Percentiles rank a stretch among this genome's conserved stretches.
Conservation (phyloP, 2,888 invertebrate genomes). For the Pharmacophagus antenor region DNA sequence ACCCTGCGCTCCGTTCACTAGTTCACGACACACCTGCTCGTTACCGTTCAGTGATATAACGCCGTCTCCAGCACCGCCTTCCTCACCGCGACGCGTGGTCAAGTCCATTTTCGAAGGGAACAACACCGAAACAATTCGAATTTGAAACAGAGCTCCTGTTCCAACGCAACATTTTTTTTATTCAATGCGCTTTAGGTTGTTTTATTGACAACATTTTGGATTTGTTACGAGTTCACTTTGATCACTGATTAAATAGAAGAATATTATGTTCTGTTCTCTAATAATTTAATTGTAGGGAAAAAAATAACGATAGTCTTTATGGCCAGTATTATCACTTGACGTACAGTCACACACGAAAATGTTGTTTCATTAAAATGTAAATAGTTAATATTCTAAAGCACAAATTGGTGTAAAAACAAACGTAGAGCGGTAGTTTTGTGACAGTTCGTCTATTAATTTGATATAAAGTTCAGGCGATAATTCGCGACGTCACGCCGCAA, state of each 20-base stretch:
- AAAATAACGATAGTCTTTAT: background rate
- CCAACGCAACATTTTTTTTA: constrained; percentile 39
- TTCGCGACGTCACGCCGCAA: constrained; percentile 40
- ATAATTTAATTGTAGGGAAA: background rate
- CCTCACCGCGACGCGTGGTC: constrained; percentile 69
- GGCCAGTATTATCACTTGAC: background rate
- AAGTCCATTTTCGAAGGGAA: constrained; percentile 67
- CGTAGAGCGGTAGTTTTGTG: background rate
- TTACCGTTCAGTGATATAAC: constrained; percentile 49
- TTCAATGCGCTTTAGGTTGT: constrained; percentile 28
- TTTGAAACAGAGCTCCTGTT: constrained; percentile 33
- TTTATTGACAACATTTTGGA: constrained; percentile 13
- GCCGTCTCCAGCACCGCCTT: constrained; percentile 45
- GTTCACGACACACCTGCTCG: constrained; percentile 55
- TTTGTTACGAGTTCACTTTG: constrained; percentile 7
- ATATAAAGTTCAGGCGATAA: constrained; percentile 41
- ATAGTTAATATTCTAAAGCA: background rate
- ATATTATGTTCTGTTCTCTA: background rate
- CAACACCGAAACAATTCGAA: constrained; percentile 34
- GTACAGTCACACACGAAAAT: constrained; percentile 11
- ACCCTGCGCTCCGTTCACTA: constrained; percentile 57
- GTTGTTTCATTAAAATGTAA: background rate
- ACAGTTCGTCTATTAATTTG: constrained; percentile 21
- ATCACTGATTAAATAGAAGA: background rate
- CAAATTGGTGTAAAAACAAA: background rate